A percentile compares a stretch with the other conserved stretches of the same genome.
Conservation (phyloP, 2,888 invertebrate species). For the Epirrita christyi region DNA sequence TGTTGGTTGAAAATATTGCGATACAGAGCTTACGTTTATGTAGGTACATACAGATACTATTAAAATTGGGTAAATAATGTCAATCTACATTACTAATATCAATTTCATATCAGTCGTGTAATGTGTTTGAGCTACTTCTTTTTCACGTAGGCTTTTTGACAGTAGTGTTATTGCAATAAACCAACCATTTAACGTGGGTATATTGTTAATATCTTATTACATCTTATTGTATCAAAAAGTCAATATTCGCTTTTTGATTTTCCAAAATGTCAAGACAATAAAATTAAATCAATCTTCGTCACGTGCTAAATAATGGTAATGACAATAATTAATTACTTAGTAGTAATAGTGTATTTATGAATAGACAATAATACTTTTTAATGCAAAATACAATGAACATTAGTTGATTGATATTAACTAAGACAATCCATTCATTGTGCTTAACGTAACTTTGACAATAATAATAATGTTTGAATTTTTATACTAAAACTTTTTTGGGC, state of each 20-base stretch:
- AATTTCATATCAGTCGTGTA: slow-evolving; percentile 78
- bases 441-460: slow-evolving; percentile 60
- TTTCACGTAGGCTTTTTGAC: slow-evolving; percentile 36
- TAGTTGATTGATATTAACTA: slow-evolving; percentile 24
- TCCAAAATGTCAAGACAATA: too few species aligned
- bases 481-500: slow-evolving; percentile 52
- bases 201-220: slow-evolving; percentile 20
- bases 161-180: slow-evolving; percentile 22
- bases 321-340: too few species aligned
- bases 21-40: slow-evolving; percentile 44
- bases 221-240: background rate
- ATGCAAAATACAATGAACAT: slow-evolving; percentile 26
- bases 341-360: too few species aligned
- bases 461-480: slow-evolving; percentile 38
- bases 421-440: slow-evolving; percentile 38
- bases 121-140: slow-evolving; percentile 58
- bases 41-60: slow-evolving; percentile 60
- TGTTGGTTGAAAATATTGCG: slow-evolving; percentile 50
- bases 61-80: slow-evolving; percentile 71
- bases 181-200: slow-evolving; percentile 29
- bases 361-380: background rate
- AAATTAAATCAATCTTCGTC: too few species aligned
- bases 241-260: slow-evolving; percentile 3
- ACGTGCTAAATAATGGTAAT: too few species aligned
- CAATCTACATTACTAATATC: slow-evolving; percentile 76